Evolutionary conservation across 2,888 invertebrate genomes (phyloP).

Genomic region (Elmis aenea): DNA sequence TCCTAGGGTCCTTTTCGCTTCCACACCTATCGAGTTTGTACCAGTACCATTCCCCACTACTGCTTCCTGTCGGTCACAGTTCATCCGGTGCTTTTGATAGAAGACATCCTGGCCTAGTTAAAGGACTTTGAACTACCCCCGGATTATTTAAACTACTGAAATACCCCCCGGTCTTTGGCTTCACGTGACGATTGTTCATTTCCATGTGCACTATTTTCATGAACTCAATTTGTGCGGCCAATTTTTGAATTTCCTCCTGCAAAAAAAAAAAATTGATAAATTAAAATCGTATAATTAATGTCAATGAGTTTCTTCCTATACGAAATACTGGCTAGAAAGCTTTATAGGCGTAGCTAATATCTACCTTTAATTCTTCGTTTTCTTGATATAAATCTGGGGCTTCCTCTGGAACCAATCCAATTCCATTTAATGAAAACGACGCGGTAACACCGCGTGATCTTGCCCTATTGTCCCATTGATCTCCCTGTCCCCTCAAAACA

Average conservation of each 20-base stretch:
- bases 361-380: conserved; percentile 84
- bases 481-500: conserved; percentile 79
- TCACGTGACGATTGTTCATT: conserved; percentile 83
- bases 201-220: conserved; percentile 94
- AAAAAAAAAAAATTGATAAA: conserved; percentile 28
- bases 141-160: conserved; percentile 60
- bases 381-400: conserved; percentile 83
- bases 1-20: conserved; percentile 29
- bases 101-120: conserved; percentile 38
- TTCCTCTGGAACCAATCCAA: conserved; percentile 78
- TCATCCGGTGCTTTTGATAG: conserved; percentile 37
- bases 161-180: conserved; percentile 77
- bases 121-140: conserved; percentile 39
- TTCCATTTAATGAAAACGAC: conserved; percentile 80
- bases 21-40: conserved; percentile 29
- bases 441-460: conserved; percentile 79
- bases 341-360: neutral
- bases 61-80: conserved; percentile 30
- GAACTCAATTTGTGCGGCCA: conserved; percentile 87
- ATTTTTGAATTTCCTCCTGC: conserved; percentile 85
- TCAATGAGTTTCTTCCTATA: too few species aligned
- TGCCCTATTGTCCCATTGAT: conserved; percentile 84
- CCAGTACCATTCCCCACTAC: conserved; percentile 32
- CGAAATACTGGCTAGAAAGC: too few species aligned
- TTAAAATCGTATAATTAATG: too few species aligned